These are phyloP conservation scores for Podarcis muralis DNA, from an alignment of 2,113 vertebrate species.

Conservation along the genomic window DNA sequence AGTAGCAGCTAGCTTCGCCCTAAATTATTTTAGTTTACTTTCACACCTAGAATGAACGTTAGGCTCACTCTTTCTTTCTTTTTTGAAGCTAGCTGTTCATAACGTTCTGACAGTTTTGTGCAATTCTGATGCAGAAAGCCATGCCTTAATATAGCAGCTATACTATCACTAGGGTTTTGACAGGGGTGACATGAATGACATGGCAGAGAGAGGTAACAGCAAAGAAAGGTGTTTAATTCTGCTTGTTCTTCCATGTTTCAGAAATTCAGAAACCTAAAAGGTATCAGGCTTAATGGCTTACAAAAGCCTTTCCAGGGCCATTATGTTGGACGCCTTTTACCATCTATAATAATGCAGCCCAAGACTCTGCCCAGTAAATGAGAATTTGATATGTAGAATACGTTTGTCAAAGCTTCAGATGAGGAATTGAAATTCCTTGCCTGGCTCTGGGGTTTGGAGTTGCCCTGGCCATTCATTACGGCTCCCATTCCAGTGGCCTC, in stretches of 20 bases:
- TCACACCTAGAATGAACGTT: slow-evolving; percentile 32
- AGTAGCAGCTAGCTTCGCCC: slow-evolving; percentile 25
- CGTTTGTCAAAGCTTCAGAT: not conserved
- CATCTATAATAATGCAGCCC: not conserved
- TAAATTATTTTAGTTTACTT: slow-evolving; percentile 34
- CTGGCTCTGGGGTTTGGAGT: not conserved
- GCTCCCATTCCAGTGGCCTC: not conserved
- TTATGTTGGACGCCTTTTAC: not conserved
- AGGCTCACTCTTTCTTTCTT: not conserved
- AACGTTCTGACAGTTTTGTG: not conserved
- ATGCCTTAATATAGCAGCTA: not conserved
- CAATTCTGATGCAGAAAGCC: not conserved
- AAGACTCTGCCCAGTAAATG: not conserved
- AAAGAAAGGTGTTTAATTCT: not conserved
- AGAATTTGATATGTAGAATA: not conserved
- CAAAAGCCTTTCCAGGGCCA: not conserved
- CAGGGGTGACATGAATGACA: not conserved
- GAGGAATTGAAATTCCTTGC: not conserved
- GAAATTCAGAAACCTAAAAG: not conserved
- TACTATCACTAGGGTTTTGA: not conserved
- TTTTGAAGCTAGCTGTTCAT: not conserved
- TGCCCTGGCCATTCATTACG: not conserved
- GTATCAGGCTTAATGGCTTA: not conserved
- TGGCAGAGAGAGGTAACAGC: not conserved
- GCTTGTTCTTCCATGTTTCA: not conserved